Base-by-base conservation (phyloP, 2,113 vertebrate species). In the Rhabdomys dilectus region DNA sequence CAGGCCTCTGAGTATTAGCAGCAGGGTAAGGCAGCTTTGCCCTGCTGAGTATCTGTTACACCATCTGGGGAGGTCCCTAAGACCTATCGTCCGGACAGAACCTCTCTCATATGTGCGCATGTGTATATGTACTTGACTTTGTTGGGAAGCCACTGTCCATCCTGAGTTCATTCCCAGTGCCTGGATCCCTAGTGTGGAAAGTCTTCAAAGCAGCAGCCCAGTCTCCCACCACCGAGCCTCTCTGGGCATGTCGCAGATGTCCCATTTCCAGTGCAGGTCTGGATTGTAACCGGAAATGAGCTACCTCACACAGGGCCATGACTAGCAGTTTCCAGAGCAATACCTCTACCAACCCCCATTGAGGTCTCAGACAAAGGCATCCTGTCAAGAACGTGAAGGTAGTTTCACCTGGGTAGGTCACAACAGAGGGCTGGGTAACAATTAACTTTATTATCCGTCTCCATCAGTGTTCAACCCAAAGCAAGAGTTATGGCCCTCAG, bases 371-470 rank as follows among this genome's bases (percentile, higher is more conserved):
- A 21, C 16, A 24, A 73, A 58, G 31, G 19, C 29, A 36, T 90
- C 93, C 76, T 84, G 91, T 56, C 51, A 82, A 62, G 31, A 58
- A 6, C 26, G 7, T n/a, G 29, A 56, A 4, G 66, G 53, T 1
- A 64, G 19, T 68, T 90, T 95, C 90, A 89, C 39, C 51, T 36
- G 36, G 19, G 48, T 60, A n/a, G 88, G 93, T 36, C 58, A 64
- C 81, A 62, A 76, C 87, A 11, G 5, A 0, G 13, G 36, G 34
- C 8, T 34, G 66, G 88, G 62, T 51, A 89, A 62, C 87, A 70
- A 77, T 77, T 86, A 89, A 96, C 95, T 93, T 97, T 93, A 95
- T 93, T 96, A 87, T 94, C 94, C 62, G 62, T 62, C 12, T 3
- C 26, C 77, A 68, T 84, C 82, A 84, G 24, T 68, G 51, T 96